phyloP scores from a whole-genome alignment of 1,140 invertebrate genomes.

The Periplaneta americana region DNA sequence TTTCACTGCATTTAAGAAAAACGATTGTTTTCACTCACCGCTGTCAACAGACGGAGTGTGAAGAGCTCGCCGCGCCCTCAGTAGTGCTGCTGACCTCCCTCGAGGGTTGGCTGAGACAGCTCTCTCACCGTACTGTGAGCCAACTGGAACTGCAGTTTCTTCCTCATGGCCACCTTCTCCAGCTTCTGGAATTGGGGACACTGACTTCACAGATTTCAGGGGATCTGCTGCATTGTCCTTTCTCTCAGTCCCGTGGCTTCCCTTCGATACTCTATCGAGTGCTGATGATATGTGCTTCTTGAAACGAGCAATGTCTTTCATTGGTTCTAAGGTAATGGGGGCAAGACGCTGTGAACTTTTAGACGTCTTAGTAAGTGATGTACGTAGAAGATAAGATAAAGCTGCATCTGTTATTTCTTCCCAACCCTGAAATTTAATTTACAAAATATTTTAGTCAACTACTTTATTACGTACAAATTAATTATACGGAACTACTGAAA shows the following conservation, averaged over 20 bases:
- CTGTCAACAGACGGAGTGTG: background rate
- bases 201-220: background rate
- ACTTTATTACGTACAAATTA: too few relatives aligned
- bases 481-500: too few relatives aligned
- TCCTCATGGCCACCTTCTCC: constrained; percentile 1
- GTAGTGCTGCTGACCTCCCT: background rate
- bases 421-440: constrained; percentile 8
- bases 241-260: background rate
- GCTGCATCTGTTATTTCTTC: constrained; percentile 14
- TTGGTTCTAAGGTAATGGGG: background rate
- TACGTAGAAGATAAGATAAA: constrained; percentile 4
- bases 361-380: background rate
- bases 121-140: background rate
- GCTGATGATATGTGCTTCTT: constrained; percentile 13
- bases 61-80: background rate
- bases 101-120: background rate
- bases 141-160: background rate
- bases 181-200: constrained; percentile 11
- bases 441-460: background rate
- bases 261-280: constrained; percentile 4
- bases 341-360: background rate
- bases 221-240: background rate
- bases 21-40: background rate
- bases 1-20: too few relatives aligned
- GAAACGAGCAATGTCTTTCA: constrained; percentile 9